Evolutionary conservation across 2,888 invertebrate species (phyloP).

Genomic region (Encarsia formosa): DNA sequence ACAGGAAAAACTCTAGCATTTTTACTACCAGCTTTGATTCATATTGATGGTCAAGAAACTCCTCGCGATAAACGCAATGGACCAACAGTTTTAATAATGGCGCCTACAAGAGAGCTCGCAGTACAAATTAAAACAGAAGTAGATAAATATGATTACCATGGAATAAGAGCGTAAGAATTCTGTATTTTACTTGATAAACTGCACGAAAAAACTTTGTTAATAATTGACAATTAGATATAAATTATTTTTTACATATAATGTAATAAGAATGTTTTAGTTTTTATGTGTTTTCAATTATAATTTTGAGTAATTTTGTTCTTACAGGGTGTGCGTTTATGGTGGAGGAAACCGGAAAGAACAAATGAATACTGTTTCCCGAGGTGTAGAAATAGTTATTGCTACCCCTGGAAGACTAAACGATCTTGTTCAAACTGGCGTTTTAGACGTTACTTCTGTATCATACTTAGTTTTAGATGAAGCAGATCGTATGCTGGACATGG

Average conservation of each 20-base stretch:
- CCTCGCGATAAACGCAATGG: slow-evolving; percentile 70
- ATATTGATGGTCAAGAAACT: slow-evolving; percentile 81
- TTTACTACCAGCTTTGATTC: slow-evolving; percentile 86
- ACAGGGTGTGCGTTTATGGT: slow-evolving; percentile 84
- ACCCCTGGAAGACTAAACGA: slow-evolving; percentile 93
- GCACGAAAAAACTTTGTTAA: neutral
- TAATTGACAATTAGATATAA: slow-evolving; percentile 1
- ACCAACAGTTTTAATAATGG: slow-evolving; percentile 82
- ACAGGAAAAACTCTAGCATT: slow-evolving; percentile 91
- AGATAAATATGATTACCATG: slow-evolving; percentile 79
- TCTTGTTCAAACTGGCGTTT: slow-evolving; percentile 63
- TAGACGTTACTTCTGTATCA: slow-evolving; percentile 76
- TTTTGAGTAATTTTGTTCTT: slow-evolving; percentile 13
- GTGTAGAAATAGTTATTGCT: slow-evolving; percentile 93
- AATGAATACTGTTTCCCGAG: slow-evolving; percentile 66
- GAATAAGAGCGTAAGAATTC: slow-evolving; percentile 71
- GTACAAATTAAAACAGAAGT: slow-evolving; percentile 90
- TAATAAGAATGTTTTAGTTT: slow-evolving; percentile 3
- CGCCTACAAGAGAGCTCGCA: slow-evolving; percentile 90
- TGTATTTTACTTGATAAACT: neutral
- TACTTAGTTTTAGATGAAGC: slow-evolving; percentile 92
- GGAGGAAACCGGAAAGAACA: slow-evolving; percentile 81
- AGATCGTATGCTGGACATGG: slow-evolving; percentile 83
- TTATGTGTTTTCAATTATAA: no score
- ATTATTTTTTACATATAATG: neutral